Percentiles rank a stretch among this genome's conserved stretches.
Evolutionary conservation across 2,888 invertebrate species (phyloP).

Genomic region (Polymixis flavicincta): DNA sequence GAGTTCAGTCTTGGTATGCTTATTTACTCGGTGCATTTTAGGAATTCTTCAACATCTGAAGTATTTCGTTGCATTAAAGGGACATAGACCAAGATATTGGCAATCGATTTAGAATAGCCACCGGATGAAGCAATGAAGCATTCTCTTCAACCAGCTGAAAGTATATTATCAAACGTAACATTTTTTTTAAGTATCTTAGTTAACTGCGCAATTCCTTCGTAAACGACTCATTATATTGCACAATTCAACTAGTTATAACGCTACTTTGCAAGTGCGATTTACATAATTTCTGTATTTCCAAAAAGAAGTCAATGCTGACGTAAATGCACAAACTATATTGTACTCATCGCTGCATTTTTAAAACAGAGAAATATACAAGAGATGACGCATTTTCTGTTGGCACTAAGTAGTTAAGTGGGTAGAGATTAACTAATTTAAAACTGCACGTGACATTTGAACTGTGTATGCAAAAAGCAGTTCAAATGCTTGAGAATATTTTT

Average conservation of each 20-base stretch:
- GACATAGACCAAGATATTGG: neutral
- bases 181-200: slow-evolving; percentile 25
- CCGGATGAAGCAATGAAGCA: neutral
- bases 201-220: slow-evolving; percentile 46
- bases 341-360: slow-evolving; percentile 48
- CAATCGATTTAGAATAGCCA: slow-evolving; percentile 1
- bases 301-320: slow-evolving; percentile 38
- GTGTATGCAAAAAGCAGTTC: too few species aligned
- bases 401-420: neutral
- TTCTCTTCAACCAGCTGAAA: slow-evolving; percentile 18
- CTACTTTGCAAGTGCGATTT: slow-evolving; percentile 39
- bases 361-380: neutral
- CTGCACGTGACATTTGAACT: too few species aligned
- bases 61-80: neutral
- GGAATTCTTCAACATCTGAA: neutral
- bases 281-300: slow-evolving; percentile 47
- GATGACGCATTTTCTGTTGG: slow-evolving; percentile 32
- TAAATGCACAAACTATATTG: slow-evolving; percentile 18
- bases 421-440: too few species aligned
- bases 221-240: slow-evolving; percentile 55
- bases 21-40: neutral
- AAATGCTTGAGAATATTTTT: too few species aligned
- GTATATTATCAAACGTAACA: slow-evolving; percentile 14
- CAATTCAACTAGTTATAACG: slow-evolving; percentile 40
- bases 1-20: neutral